Percentiles rank a stretch among this genome's conserved stretches.
Evolutionary conservation across 2,888 invertebrate species (phyloP).

Genomic region (Epiblema foenella): DNA sequence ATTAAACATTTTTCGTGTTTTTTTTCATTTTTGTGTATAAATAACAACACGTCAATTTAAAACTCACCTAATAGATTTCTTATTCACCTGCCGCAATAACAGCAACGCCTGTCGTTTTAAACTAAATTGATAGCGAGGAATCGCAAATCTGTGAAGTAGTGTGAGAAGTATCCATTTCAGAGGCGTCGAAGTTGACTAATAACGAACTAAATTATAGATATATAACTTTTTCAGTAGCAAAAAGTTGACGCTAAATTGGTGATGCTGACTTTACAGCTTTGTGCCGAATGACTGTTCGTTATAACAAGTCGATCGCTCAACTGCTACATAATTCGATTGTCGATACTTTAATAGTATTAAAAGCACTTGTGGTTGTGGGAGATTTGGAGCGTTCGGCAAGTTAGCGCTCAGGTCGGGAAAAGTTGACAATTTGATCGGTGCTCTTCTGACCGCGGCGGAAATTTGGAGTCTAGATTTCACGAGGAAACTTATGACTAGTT

Average conservation of each 20-base stretch:
- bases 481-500: neutral
- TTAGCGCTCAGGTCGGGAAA: constrained; percentile 56
- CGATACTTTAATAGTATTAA: constrained; percentile 58
- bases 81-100: neutral
- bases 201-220: no score
- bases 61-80: no score
- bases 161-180: neutral
- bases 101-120: constrained; percentile 8
- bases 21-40: no score
- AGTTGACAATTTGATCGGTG: constrained; percentile 56
- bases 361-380: constrained; percentile 54
- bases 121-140: constrained; percentile 13
- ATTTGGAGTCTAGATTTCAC: constrained; percentile 1
- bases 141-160: neutral
- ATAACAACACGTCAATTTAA: no score
- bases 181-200: neutral
- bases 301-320: constrained; percentile 23
- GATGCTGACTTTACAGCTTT: neutral
- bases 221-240: no score
- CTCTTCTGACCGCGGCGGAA: constrained; percentile 43
- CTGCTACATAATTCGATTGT: constrained; percentile 54
- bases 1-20: neutral
- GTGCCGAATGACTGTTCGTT: constrained; percentile 20
- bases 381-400: constrained; percentile 55
- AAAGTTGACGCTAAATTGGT: no score